Base-by-base conservation (phyloP, 2,888 invertebrate species). In the Caenorhabditis sinica region DNA sequence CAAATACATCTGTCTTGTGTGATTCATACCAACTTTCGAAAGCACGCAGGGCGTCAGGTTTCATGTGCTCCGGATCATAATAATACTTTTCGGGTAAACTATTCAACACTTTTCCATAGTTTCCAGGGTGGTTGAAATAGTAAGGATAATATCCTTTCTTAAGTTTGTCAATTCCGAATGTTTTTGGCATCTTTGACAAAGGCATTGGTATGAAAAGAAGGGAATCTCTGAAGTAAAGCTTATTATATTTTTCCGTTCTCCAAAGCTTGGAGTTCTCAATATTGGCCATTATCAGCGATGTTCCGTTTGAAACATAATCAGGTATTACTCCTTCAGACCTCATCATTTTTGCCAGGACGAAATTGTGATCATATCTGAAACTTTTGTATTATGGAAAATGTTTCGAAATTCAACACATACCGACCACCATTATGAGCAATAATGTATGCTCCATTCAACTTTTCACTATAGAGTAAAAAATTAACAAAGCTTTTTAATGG, bases 141-240 rank as follows among this genome's bases (percentile, higher is more conserved):
- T 63, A 63, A 11, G 63, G 63, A n/a, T 63, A 63, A 23, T 43
- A 43, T 11, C 63, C 63, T 25, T 63, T 63, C 25, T 63, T 43
- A 23, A 43, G 2, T 8, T 43, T 25, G 1, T n/a, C 9, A 9
- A 63, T 40, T 43, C 63, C 63, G 43, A 63, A 63, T 2, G 63
- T 43, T 43, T 43, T 63, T 43, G 63, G 63, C 63, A 63, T 63
- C 43, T 63, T 40, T 1, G 40, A 40, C 4, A 63, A 23, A 23
- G 43, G 43, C 63, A 63, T 63, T 1, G 63, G 63, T 11, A 63
- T 63, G 15, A 25, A 63, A 2, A 20, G 63, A 9, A 63, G 15
- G 0, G 63, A 63, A 23, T 63, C 63, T 3, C 40, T 20, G n/a
- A 63, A 63, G 2, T 63, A 20, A 1, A 63, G 23, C 9, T 23